Conservation (phyloP, 2,113 vertebrate species). For the Ornithorhynchus anatinus region DNA sequence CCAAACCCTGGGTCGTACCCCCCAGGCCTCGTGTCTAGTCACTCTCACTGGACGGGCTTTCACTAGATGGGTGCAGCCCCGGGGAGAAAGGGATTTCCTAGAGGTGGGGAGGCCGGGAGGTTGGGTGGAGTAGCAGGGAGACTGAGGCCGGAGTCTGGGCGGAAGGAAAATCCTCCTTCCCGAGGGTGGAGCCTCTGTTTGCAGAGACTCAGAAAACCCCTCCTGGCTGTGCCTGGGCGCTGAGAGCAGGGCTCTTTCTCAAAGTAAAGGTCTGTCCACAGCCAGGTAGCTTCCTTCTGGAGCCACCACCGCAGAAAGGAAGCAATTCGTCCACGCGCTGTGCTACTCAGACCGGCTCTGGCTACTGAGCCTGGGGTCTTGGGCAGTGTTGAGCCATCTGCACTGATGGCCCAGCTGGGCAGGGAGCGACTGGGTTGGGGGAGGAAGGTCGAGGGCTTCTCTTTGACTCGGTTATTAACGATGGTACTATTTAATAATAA, state of each 20-base stretch:
- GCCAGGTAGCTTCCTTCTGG: background rate
- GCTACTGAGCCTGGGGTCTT: background rate
- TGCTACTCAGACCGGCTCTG: background rate
- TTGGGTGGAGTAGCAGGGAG: constrained; percentile 14
- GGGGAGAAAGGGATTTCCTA: no score
- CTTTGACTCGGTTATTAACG: background rate
- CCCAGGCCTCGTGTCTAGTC: no score
- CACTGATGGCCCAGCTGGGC: background rate
- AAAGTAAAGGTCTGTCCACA: background rate
- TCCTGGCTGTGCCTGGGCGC: constrained; percentile 5
- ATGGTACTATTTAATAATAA: no score
- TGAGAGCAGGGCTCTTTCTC: background rate
- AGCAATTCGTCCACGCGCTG: background rate
- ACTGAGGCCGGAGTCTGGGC: background rate
- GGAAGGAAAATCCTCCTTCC: constrained; percentile 36
- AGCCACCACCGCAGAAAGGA: background rate
- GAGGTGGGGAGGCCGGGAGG: no score
- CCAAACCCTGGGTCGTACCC: no score
- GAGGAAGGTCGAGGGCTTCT: background rate
- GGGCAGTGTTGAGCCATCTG: background rate
- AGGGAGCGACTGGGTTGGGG: background rate
- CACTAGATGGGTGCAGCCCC: no score
- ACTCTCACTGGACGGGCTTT: no score
- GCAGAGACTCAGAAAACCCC: constrained; percentile 2
- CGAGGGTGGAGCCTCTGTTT: constrained; percentile 20